phyloP scores from a whole-genome alignment of 2,797 vertebrate species.

The Chelonia mydas region DNA sequence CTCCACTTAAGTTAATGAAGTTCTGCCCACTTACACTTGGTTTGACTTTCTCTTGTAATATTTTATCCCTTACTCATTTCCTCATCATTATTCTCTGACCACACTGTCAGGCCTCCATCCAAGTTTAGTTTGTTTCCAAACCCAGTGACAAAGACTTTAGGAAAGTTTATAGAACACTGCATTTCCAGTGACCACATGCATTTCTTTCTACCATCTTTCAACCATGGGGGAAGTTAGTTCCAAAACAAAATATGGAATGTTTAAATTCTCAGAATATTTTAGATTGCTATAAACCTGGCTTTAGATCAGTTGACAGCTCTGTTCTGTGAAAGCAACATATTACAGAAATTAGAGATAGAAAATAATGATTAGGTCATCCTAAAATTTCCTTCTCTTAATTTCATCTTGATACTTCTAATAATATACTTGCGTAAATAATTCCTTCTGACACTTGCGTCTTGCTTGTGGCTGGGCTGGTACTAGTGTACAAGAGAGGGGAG shows the following conservation, averaged over 20 bases:
- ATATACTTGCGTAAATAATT: not conserved
- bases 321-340: not conserved
- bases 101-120: not conserved
- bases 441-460: not conserved
- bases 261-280: rapidly evolving
- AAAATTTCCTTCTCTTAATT: conserved; percentile 48
- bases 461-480: not conserved
- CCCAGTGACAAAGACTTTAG: not conserved
- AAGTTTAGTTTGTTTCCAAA: not conserved
- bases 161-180: not conserved
- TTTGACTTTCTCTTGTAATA: not conserved
- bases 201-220: not conserved
- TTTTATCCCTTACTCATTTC: not conserved
- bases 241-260: rapidly evolving
- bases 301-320: not conserved
- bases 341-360: not conserved
- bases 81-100: not conserved
- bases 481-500: not conserved
- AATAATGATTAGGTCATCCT: not conserved
- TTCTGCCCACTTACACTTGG: rapidly evolving
- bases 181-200: rapidly evolving
- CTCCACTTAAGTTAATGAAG: not conserved
- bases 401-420: conserved; percentile 7
- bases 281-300: rapidly evolving
- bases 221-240: rapidly evolving